Conservation (phyloP, 64 coral and sea anemone species). For the Platygyra sinensis region DNA sequence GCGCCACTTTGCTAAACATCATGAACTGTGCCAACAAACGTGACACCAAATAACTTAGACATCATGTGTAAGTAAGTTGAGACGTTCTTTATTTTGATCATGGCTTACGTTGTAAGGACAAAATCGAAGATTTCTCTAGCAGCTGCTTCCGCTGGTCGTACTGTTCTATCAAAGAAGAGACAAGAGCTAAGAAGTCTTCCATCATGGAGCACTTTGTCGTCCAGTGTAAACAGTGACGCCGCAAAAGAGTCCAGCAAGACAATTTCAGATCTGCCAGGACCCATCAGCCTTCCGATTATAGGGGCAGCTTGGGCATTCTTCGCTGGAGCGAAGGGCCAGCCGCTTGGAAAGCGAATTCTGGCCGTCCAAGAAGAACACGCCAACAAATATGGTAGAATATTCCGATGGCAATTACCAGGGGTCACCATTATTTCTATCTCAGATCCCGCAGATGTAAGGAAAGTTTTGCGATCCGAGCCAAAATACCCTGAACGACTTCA, state of each 20-base stretch:
- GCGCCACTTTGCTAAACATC: no score
- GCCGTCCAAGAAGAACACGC: slow-evolving; percentile 11
- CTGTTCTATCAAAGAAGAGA: background rate
- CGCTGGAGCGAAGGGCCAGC: background rate
- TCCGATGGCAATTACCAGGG: background rate
- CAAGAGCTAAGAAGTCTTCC: background rate
- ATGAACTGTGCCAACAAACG: no score
- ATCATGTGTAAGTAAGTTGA: no score
- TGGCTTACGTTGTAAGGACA: background rate
- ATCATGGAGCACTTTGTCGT: background rate
- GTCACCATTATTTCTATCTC: background rate
- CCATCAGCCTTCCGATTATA: background rate
- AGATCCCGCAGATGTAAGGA: slow-evolving; percentile 38
- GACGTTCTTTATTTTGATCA: background rate
- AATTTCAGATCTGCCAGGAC: background rate
- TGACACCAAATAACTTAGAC: no score
- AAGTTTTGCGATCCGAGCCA: slow-evolving; percentile 52
- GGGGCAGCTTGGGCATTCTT: background rate
- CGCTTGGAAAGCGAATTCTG: slow-evolving; percentile 47
- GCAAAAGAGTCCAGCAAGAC: background rate
- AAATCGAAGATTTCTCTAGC: background rate
- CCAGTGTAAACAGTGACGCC: background rate
- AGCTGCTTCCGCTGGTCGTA: background rate
- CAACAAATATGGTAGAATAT: slow-evolving; percentile 32
- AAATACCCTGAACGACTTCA: slow-evolving; percentile 67